Percentiles rank a stretch among this genome's conserved stretches.
Conservation (phyloP, 2,888 invertebrate genomes). For the Anoplius nigerrimus region DNA sequence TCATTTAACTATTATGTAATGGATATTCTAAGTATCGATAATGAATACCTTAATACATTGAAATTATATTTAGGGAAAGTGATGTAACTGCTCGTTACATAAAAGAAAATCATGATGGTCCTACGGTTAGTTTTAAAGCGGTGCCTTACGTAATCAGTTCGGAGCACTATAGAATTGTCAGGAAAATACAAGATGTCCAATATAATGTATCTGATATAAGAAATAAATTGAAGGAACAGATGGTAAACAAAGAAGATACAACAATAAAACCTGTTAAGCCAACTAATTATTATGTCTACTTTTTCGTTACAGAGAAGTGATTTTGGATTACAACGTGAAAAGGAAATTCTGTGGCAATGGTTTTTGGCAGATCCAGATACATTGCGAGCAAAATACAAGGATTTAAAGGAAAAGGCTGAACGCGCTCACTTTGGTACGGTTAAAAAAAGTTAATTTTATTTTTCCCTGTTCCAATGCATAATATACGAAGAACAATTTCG, state of each 20-base stretch:
- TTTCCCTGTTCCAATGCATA: too few species aligned
- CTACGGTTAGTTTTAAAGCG: conserved; percentile 60
- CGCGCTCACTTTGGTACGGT: conserved; percentile 35
- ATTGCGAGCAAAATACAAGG: conserved; percentile 27
- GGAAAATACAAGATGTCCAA: conserved; percentile 54
- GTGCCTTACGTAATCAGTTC: conserved; percentile 52
- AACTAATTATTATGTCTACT: conserved; percentile 9
- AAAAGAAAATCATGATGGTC: conserved; percentile 56
- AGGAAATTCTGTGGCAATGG: conserved; percentile 67
- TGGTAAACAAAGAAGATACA: conserved; percentile 48
- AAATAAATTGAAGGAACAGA: conserved; percentile 64
- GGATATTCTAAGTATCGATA: too few species aligned
- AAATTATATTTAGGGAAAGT: conserved; percentile 53
- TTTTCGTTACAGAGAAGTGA: conserved; percentile 60
- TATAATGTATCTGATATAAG: conserved; percentile 54
- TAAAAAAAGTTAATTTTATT: conserved; percentile 8
- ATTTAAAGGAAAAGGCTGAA: conserved; percentile 24
- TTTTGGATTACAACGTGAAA: conserved; percentile 59
- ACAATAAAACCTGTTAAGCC: conserved; percentile 1
- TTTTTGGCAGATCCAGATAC: conserved; percentile 64
- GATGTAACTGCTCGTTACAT: conserved; percentile 51
- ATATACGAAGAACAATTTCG: too few species aligned
- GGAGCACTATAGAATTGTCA: conserved; percentile 50
- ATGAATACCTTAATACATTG: conserved; percentile 12
- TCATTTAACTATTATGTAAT: neutral